A percentile compares a stretch with the other conserved stretches of the same genome.
These are phyloP conservation scores for Paracyclopina nana DNA, from an alignment of 1,140 invertebrate species.

Conservation along the genomic window DNA sequence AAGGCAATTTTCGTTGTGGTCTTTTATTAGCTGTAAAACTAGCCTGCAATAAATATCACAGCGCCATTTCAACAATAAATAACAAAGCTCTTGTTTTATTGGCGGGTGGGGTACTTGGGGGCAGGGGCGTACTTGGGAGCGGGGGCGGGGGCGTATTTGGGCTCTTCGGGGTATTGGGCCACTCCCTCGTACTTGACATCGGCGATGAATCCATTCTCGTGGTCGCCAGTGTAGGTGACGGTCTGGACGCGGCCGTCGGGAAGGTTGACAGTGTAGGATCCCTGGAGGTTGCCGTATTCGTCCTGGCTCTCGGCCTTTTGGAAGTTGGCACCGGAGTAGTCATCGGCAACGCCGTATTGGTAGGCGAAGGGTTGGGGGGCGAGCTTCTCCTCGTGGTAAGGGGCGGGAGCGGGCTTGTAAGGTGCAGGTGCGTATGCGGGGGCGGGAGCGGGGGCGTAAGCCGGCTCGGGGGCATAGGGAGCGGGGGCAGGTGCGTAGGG, in stretches of 20 bases:
- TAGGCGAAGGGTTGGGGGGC: constrained; percentile 3
- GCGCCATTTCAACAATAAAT: no score
- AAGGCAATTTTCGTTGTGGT: no score
- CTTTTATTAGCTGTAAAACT: no score
- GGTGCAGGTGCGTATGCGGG: background rate
- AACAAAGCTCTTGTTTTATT: no score
- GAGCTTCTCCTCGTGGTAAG: constrained; percentile 1
- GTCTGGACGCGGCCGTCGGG: constrained; percentile 19
- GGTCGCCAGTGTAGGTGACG: constrained; percentile 19
- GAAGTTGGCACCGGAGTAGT: constrained; percentile 1
- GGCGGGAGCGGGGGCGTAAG: no score
- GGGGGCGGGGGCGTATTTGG: no score
- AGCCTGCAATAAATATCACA: no score
- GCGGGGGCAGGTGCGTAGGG: no score
- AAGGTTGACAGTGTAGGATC: constrained; percentile 19
- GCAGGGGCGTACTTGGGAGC: no score
- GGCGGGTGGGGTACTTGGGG: no score
- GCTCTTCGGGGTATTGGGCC: background rate
- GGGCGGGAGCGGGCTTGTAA: background rate
- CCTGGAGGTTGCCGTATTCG: constrained; percentile 19
- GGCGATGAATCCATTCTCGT: constrained; percentile 19
- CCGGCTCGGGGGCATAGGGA: no score
- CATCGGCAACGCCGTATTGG: constrained; percentile 7
- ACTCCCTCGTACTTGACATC: constrained; percentile 15
- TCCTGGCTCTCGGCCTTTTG: constrained; percentile 17